Base-by-base conservation (phyloP, 2,888 invertebrate genomes). In the Apamea sordens region DNA sequence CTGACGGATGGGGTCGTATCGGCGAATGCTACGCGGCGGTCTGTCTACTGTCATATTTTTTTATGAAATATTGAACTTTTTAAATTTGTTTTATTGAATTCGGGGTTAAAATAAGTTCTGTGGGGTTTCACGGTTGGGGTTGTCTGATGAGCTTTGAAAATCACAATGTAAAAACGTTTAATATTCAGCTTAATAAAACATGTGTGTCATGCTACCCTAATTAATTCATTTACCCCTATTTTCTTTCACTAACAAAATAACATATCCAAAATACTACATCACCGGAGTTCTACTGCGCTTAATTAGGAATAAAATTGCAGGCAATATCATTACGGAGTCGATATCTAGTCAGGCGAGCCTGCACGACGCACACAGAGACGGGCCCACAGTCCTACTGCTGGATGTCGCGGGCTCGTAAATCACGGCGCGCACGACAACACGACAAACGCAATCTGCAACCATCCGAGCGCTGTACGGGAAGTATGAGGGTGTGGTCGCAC, bases 341-440 rank as follows among this genome's bases (percentile, higher is more conserved):
- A 84, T 81, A 86, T 82, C 81, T 72, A 80, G 82, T 81, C 81
- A 76, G 86, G 81, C 84, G 50, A 86, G 70, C 50, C 47, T 61
- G 85, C n/a, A 74, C 59, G 36, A 69, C 74, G 79, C 83, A 82
- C 78, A 80, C 84, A 78, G 56, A 32, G 64, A 28, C 70, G 77
- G 67, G 77, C 28, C 47, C 64, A 10, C 71, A 71, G 71, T 77
- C 76, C 67, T 44, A 74, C 72, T 18, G 74, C 82, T 64, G 80
- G 86, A 86, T 80, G 88, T 89, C 88, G 84, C 87, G 84, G 73
- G 84, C 76, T 86, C 79, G 88, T 92, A 92, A 92, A 92, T 92
- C 89, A 91, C 84, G 77, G 67, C 77, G 84, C 77, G 86, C 91
- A 90, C 90, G 89, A 89, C 86, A 89, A 81, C 82, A 81, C 83